These are phyloP conservation scores for Jaculus jaculus DNA, from an alignment of 2,113 vertebrate species.

Conservation along the genomic window DNA sequence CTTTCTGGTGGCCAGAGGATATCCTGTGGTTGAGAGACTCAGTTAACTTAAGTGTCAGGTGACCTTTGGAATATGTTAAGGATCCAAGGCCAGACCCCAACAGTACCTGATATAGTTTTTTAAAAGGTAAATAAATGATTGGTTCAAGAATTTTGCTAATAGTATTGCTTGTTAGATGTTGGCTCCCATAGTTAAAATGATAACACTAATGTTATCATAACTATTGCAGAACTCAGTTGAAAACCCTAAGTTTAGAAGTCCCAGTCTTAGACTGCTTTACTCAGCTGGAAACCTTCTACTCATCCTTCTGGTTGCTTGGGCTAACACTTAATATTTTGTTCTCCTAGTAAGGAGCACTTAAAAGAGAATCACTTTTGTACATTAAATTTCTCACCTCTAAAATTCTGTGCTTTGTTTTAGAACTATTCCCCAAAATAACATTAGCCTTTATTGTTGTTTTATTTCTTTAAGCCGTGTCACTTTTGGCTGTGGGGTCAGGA, in stretches of 20 bases:
- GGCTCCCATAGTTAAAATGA: neutral
- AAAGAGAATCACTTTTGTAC: neutral
- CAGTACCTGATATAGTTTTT: neutral
- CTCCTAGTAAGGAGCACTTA: constrained; percentile 23
- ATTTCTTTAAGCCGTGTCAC: constrained; percentile 45
- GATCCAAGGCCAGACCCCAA: neutral
- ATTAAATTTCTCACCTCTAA: constrained; percentile 2
- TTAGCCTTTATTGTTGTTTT: constrained; percentile 14
- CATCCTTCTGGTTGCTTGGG: neutral
- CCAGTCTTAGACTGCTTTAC: neutral
- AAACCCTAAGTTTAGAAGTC: neutral
- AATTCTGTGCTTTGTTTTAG: constrained; percentile 33
- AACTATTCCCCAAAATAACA: neutral
- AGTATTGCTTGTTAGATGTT: neutral
- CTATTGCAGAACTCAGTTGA: neutral
- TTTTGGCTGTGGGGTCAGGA: constrained; percentile 43
- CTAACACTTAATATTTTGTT: neutral
- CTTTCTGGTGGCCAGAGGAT: neutral
- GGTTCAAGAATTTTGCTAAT: neutral
- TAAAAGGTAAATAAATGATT: neutral
- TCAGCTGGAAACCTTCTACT: neutral
- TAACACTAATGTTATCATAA: neutral
- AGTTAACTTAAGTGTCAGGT: neutral
- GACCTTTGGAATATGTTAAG: neutral
- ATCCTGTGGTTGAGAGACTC: neutral